Evolutionary conservation across 2,113 vertebrate species (phyloP), one percentile per base, ranked within the genome.

Genomic region (Oncorhynchus nerka): DNA sequence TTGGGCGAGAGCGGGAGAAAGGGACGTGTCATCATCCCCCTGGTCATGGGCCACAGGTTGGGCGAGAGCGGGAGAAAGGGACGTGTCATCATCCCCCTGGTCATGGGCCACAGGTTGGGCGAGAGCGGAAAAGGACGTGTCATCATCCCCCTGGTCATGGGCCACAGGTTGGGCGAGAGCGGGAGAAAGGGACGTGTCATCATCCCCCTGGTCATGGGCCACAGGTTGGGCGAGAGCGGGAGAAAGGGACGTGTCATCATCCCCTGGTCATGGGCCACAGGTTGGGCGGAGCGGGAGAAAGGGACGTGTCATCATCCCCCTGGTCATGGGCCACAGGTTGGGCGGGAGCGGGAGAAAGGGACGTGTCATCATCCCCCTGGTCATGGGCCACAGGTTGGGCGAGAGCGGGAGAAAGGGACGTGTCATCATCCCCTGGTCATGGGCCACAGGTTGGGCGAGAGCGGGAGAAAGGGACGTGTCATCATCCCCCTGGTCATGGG

Each of bases 341-440:
- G 24, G 4, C 59, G 68, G 69, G 61, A 75, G 34, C 70, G 6
- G 62, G 39, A 61, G 66, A 76, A 30, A 64, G 48, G 26, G 5
- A 34, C 19, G 68, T 32, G 13, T n/a, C n/a, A n/a, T n/a, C 24
- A 24, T 24, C 24, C 24, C 24, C 24, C 24, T 24, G 30, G 5
- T 1, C 30, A 32, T 32, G 30, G 5, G 30, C 30, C 30, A 32
- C 30, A 32, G 30, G 59, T 32, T 30, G 7, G 24, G 4, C 59
- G 68, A 71, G 61, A 75, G 34, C 70, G 6, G 62, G 39, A 61
- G 66, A 76, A 30, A 64, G 48, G 26, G 5, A 34, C 19, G 68
- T 32, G 13, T n/a, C 24, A 24, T 24, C 24, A n/a, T n/a, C 24
- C 24, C 24, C 24, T 24, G 30, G 5, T 1, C 30, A 32, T 32